phyloP scores from a whole-genome alignment of 2,888 invertebrate species.

The Nemoura dubitans region DNA sequence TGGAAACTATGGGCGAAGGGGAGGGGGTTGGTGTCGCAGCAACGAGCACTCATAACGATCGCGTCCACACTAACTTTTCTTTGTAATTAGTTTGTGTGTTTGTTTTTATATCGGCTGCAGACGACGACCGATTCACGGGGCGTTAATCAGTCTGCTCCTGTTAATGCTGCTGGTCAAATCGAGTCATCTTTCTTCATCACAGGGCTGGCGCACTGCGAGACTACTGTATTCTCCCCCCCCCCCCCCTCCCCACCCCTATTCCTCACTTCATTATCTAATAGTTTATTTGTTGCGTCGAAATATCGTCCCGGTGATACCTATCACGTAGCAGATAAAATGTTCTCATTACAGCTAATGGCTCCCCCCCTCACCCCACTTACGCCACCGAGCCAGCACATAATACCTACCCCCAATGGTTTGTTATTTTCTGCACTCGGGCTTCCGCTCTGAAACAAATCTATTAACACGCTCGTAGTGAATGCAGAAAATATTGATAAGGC shows the following conservation, averaged over 20 bases:
- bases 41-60: not conserved
- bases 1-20: too few relatives aligned
- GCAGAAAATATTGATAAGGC: not conserved
- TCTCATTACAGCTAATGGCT: slow-evolving; percentile 34
- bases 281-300: not conserved
- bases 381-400: not conserved
- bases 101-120: too few relatives aligned
- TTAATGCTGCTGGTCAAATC: not conserved
- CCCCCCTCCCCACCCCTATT: not conserved
- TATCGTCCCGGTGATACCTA: not conserved
- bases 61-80: not conserved
- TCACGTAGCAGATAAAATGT: slow-evolving; percentile 2
- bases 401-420: not conserved
- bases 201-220: not conserved
- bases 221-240: not conserved
- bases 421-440: not conserved
- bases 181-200: not conserved
- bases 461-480: not conserved
- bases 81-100: not conserved
- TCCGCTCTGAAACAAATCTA: not conserved
- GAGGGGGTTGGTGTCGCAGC: too few relatives aligned
- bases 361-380: not conserved
- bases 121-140: not conserved
- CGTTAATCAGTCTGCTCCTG: not conserved
- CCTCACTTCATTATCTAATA: slow-evolving; percentile 2